phyloP scores from a whole-genome alignment of 2,797 vertebrate species.

The Staurois parvus region DNA sequence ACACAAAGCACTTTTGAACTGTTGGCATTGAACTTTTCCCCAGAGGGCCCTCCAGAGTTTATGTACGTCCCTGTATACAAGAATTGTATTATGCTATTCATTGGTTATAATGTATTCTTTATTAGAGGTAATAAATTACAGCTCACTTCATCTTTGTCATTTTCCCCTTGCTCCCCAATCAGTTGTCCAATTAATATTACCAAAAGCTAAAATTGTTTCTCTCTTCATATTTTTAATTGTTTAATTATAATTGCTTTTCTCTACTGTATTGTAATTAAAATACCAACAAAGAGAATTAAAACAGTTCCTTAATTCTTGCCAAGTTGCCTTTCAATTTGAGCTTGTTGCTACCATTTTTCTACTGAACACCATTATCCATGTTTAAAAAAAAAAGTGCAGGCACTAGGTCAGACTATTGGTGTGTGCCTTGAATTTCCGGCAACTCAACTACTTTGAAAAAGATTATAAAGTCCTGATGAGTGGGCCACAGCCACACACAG shows the following conservation, averaged over 20 bases:
- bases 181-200: constrained; percentile 27
- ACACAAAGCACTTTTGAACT: no score
- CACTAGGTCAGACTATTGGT: background rate
- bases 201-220: constrained; percentile 9
- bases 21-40: no score
- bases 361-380: background rate
- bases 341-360: background rate
- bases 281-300: background rate
- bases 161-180: background rate
- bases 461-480: no score
- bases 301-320: background rate
- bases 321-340: background rate
- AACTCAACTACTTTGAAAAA: no score
- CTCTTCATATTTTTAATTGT: constrained; percentile 32
- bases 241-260: constrained; percentile 48
- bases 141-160: constrained; percentile 24
- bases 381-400: background rate
- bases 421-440: no score
- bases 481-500: no score
- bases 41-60: background rate
- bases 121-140: constrained; percentile 14
- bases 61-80: background rate
- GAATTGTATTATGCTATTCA: background rate
- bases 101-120: background rate
- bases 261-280: constrained; percentile 31